These are phyloP conservation scores for Cacoxenus indagator DNA, from an alignment of 2,888 invertebrate genomes.

Conservation along the genomic window DNA sequence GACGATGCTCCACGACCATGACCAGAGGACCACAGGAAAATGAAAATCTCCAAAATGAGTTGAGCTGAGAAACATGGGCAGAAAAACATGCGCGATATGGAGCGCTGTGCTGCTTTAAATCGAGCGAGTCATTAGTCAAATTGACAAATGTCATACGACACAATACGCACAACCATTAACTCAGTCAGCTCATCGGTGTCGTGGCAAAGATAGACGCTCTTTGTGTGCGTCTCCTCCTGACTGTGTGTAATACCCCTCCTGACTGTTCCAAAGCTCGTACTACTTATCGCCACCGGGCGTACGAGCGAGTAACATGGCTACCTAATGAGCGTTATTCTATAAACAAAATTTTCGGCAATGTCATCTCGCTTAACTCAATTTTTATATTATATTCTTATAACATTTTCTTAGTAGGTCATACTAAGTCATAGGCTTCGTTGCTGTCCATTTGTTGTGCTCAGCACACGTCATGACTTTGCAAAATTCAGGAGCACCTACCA, in stretches of 20 bases:
- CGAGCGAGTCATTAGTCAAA: constrained; percentile 33
- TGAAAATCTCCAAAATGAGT: not conserved
- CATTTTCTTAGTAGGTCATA: no score
- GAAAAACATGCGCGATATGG: no score
- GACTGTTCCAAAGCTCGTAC: no score
- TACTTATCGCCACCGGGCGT: no score
- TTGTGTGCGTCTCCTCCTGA: no score
- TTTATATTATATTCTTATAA: no score
- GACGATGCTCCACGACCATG: no score
- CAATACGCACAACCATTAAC: no score
- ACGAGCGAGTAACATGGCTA: no score
- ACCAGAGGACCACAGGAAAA: not conserved
- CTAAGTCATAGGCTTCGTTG: not conserved
- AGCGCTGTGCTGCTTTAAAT: constrained; percentile 14
- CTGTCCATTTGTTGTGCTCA: not conserved
- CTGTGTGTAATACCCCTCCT: no score
- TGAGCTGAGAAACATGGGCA: not conserved
- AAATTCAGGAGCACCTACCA: not conserved
- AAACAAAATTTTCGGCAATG: constrained; percentile 22
- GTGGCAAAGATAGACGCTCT: no score
- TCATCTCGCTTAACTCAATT: constrained; percentile 27
- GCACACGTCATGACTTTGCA: constrained; percentile 1
- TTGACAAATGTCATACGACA: constrained; percentile 34
- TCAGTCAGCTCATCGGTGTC: no score
- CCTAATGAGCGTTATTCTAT: constrained; percentile 11